Evolutionary conservation across 2,888 invertebrate genomes (phyloP), one percentile per base, ranked within the genome.

Genomic region (Tinea semifulvella): DNA sequence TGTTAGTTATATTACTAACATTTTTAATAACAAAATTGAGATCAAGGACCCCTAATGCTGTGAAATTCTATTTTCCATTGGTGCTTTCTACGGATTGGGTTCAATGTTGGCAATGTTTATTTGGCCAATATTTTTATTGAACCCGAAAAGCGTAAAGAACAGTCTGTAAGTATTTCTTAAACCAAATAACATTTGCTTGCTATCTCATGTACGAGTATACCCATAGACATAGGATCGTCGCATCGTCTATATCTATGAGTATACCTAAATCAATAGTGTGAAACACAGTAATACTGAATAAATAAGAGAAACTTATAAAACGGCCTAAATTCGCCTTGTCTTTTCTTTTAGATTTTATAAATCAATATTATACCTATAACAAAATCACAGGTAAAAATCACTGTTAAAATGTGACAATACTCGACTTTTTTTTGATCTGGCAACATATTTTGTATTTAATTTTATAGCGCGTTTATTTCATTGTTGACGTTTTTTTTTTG

Each of bases 131-230:
- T 73, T 69, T 49, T 53, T 74, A 38, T 47, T 73, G 0, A 60
- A 56, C 2, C 72, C 74, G 2, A 67, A 52, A 51, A 61, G 65
- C 53, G 68, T 76, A 6, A 63, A 56, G 43, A 83, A 83, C 56
- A 56, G 68, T 13, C 62, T 61, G 82, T 82, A 58, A 74, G 77
- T 76, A n/a, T n/a, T n/a, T n/a, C n/a, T n/a, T n/a, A n/a, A n/a
- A n/a, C n/a, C n/a, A n/a, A n/a, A n/a, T n/a, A n/a, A n/a, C n/a
- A n/a, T n/a, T n/a, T n/a, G n/a, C n/a, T n/a, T n/a, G n/a, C n/a
- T n/a, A n/a, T n/a, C n/a, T n/a, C n/a, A n/a, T n/a, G n/a, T n/a
- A n/a, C n/a, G n/a, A n/a, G n/a, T n/a, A n/a, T n/a, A n/a, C n/a
- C n/a, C n/a, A n/a, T n/a, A n/a, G n/a, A n/a, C n/a, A n/a, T n/a